These are phyloP conservation scores for Leuciscus waleckii DNA, from an alignment of 2,797 vertebrate species.

Conservation along the genomic window DNA sequence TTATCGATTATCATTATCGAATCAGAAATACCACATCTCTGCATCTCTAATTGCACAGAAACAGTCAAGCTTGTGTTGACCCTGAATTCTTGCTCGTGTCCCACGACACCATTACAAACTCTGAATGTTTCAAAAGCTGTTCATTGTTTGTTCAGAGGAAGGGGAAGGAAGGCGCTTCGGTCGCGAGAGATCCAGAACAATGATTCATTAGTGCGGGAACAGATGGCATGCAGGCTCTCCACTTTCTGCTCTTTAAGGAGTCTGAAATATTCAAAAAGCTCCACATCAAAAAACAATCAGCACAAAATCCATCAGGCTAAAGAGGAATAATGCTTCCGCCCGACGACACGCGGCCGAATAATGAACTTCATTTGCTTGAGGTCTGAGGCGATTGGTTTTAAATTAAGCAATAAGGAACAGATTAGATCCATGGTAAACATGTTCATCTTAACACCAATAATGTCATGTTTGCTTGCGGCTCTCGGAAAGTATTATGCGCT, in stretches of 20 bases:
- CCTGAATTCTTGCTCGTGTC: slow-evolving; percentile 26
- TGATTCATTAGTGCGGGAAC: slow-evolving; percentile 53
- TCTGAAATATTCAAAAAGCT: slow-evolving; percentile 49
- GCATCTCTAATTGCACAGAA: not conserved
- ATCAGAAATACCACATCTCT: not conserved
- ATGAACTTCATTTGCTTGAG: slow-evolving; percentile 19
- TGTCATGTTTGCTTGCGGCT: slow-evolving; percentile 33
- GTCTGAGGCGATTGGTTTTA: slow-evolving; percentile 35
- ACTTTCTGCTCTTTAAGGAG: slow-evolving; percentile 51
- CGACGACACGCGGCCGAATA: not conserved
- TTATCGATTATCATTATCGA: not conserved
- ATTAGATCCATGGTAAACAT: slow-evolving; percentile 49
- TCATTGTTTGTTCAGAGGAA: slow-evolving; percentile 41
- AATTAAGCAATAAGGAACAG: slow-evolving; percentile 43
- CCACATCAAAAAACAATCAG: slow-evolving; percentile 42
- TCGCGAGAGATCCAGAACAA: slow-evolving; percentile 36
- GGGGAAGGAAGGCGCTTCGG: slow-evolving; percentile 9
- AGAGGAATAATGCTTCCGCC: slow-evolving; percentile 14
- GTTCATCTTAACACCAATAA: slow-evolving; percentile 41
- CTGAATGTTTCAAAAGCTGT: slow-evolving; percentile 36
- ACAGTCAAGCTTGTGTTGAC: not conserved
- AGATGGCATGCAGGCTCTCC: slow-evolving; percentile 44
- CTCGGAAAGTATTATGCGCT: not conserved
- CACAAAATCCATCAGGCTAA: slow-evolving; percentile 38
- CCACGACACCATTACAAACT: slow-evolving; percentile 22